A percentile compares a stretch with the other conserved stretches of the same genome.
phyloP scores from a whole-genome alignment of 2,113 vertebrate species.

The Gobiocypris rarus region DNA sequence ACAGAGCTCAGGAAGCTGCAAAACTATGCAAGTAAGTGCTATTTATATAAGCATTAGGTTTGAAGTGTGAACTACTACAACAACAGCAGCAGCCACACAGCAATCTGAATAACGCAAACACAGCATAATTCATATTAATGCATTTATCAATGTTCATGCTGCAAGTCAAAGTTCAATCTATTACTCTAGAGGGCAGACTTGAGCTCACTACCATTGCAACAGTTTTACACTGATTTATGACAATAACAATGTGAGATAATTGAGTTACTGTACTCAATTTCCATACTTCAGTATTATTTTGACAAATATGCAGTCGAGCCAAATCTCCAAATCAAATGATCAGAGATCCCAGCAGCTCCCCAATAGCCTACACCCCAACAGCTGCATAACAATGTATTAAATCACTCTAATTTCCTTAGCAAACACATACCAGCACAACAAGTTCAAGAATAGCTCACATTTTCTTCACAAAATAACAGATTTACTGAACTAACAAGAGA shows the following conservation, averaged over 20 bases:
- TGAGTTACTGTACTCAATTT: no score
- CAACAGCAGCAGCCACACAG: background rate
- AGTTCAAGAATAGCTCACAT: background rate
- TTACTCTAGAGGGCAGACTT: background rate
- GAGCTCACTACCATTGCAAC: no score
- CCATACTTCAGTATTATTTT: background rate
- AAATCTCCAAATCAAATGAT: background rate
- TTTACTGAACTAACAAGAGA: background rate
- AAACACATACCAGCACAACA: background rate
- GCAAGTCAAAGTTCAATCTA: background rate
- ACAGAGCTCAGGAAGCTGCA: conserved; percentile 78
- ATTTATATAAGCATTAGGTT: background rate
- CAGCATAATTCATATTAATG: no score
- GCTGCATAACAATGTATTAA: background rate
- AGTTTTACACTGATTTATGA: no score
- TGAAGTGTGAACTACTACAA: background rate
- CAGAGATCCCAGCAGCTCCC: background rate
- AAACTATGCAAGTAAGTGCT: conserved; percentile 78
- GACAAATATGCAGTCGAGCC: background rate
- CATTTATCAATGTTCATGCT: background rate
- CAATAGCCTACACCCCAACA: background rate
- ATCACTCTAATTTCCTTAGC: no score
- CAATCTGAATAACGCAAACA: background rate
- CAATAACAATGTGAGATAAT: no score
- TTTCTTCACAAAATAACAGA: background rate